phyloP scores from a whole-genome alignment of 2,113 vertebrate species.

The Ovis canadensis region DNA sequence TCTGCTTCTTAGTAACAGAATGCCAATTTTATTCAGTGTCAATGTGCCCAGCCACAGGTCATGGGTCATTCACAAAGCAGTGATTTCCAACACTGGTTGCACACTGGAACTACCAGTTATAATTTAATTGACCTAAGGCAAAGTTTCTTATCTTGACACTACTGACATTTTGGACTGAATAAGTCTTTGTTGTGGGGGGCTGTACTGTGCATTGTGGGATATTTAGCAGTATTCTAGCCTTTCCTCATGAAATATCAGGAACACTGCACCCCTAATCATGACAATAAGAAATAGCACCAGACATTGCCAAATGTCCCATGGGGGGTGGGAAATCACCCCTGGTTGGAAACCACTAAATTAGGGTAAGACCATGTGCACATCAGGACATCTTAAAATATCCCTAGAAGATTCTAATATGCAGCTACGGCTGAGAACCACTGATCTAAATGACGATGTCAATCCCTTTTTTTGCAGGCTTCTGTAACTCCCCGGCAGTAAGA shows the following conservation, averaged over 20 bases:
- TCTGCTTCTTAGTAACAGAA: background rate
- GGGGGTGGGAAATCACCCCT: background rate
- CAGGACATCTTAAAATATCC: background rate
- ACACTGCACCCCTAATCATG: background rate
- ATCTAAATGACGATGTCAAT: background rate
- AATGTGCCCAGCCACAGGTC: accelerated
- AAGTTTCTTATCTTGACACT: background rate
- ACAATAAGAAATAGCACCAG: background rate
- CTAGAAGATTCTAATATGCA: background rate
- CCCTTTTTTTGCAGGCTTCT: background rate
- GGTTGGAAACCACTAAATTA: background rate
- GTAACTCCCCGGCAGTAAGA: background rate
- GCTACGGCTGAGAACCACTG: background rate
- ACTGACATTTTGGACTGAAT: background rate
- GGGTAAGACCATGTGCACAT: background rate
- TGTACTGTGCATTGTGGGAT: background rate
- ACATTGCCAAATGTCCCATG: background rate
- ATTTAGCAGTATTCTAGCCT: background rate
- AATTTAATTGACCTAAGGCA: background rate
- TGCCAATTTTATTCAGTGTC: background rate
- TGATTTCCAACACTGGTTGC: background rate
- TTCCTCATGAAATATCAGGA: too few relatives aligned
- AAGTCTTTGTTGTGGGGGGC: background rate
- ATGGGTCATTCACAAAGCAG: background rate
- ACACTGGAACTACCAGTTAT: background rate